Conservation (phyloP, 2,888 invertebrate genomes). For the Lissocephala sabroskyi region DNA sequence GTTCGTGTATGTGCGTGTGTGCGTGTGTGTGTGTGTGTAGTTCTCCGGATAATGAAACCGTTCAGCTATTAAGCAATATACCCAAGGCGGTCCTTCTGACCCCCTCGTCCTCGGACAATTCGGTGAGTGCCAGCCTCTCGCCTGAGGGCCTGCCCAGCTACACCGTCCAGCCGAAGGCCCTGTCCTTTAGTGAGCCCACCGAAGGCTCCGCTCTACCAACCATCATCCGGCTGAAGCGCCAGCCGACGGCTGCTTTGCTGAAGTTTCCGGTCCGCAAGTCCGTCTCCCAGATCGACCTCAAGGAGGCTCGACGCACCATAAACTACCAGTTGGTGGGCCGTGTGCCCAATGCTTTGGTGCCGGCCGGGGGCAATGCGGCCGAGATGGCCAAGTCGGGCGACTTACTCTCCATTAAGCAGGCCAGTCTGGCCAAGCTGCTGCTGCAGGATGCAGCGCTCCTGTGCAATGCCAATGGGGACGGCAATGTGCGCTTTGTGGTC, state of each 20-base stretch:
- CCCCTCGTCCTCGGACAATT: slow-evolving; percentile 50
- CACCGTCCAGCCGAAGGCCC: slow-evolving; percentile 3
- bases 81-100: slow-evolving; percentile 34
- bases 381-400: slow-evolving; percentile 9
- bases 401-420: slow-evolving; percentile 18
- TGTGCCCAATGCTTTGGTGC: slow-evolving; percentile 22
- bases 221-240: slow-evolving; percentile 42
- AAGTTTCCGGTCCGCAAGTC: slow-evolving; percentile 60
- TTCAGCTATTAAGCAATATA: slow-evolving; percentile 18
- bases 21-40: too few relatives aligned
- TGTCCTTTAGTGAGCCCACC: background rate
- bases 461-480: slow-evolving; percentile 11
- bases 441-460: slow-evolving; percentile 27
- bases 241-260: slow-evolving; percentile 45
- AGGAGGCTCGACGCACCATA: slow-evolving; percentile 47
- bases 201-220: slow-evolving; percentile 12
- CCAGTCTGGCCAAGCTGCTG: slow-evolving; percentile 21
- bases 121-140: slow-evolving; percentile 29
- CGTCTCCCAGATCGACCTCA: slow-evolving; percentile 67
- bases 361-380: background rate
- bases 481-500: slow-evolving; percentile 27
- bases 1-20: too few relatives aligned
- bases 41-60: slow-evolving; percentile 16
- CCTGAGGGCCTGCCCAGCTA: background rate
- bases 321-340: slow-evolving; percentile 39